phyloP scores from a whole-genome alignment of 1,140 invertebrate species.

The Steinernema feltiae region DNA sequence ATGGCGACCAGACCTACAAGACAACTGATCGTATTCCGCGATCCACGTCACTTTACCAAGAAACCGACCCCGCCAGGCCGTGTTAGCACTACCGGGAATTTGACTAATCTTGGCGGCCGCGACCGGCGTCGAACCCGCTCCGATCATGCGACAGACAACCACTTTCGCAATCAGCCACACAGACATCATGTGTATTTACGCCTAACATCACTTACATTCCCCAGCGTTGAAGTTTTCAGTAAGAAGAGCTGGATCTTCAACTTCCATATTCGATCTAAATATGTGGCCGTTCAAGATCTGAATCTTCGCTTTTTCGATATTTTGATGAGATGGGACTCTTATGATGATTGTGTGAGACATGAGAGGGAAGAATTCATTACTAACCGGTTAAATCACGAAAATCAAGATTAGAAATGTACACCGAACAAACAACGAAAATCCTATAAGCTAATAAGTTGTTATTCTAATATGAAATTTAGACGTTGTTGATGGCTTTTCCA shows the following conservation, averaged over 20 bases:
- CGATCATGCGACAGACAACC: neutral
- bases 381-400: neutral
- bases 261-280: neutral
- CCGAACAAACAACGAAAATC: neutral
- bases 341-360: no score
- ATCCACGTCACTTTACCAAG: neutral
- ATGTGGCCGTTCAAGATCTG: no score
- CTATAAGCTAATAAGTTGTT: neutral
- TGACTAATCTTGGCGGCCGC: constrained; percentile 12
- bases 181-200: neutral
- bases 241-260: neutral
- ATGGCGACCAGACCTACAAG: neutral
- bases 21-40: constrained; percentile 4
- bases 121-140: neutral
- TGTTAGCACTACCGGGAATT: neutral
- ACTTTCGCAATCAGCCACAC: neutral
- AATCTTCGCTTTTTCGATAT: no score
- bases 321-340: no score
- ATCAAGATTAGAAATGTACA: neutral
- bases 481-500: constrained; percentile 87
- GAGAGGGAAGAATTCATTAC: neutral
- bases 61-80: neutral
- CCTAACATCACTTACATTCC: neutral
- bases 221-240: neutral
- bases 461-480: constrained; percentile 35